These are phyloP conservation scores for Protosalanx chinensis DNA, from an alignment of 2,797 vertebrate species.

Conservation along the genomic window DNA sequence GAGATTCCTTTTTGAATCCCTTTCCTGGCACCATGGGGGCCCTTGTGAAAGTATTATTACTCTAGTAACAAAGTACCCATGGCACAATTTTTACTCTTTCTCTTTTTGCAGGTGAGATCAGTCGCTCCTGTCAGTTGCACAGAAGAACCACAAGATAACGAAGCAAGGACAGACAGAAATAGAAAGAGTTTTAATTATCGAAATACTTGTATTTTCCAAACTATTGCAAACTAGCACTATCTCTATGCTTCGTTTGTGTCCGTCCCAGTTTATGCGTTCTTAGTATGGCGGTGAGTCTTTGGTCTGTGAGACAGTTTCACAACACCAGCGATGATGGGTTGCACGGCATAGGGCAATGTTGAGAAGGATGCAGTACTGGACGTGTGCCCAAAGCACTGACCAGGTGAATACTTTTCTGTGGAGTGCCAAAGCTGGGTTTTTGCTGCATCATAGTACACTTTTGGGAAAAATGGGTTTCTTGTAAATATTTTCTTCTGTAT, in stretches of 20 bases:
- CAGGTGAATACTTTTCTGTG: conserved; percentile 53
- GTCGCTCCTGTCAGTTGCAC: conserved; percentile 61
- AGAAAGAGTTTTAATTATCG: conserved; percentile 40
- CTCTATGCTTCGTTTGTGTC: conserved; percentile 53
- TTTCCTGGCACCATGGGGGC: conserved; percentile 36
- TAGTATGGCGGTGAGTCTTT: conserved; percentile 11
- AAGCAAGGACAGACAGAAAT: background rate
- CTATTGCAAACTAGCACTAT: conserved; percentile 36
- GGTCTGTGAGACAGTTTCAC: background rate
- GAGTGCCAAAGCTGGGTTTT: conserved; percentile 89
- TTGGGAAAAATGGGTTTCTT: conserved; percentile 64
- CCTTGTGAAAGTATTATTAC: conserved; percentile 42
- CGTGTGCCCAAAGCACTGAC: conserved; percentile 51
- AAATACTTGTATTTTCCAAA: conserved; percentile 47
- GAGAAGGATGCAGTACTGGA: conserved; percentile 57
- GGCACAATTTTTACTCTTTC: background rate
- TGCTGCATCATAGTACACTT: conserved; percentile 72
- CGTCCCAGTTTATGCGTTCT: conserved; percentile 50
- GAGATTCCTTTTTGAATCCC: conserved; percentile 47
- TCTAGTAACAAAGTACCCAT: conserved; percentile 11
- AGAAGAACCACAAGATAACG: conserved; percentile 45
- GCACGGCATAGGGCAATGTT: conserved; percentile 45
- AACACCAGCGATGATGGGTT: conserved; percentile 34
- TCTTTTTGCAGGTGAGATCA: conserved; percentile 51
- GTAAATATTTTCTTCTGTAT: conserved; percentile 79